Evolutionary conservation across 1,140 invertebrate genomes (phyloP).

Genomic region (Sminthurinus signatus): DNA sequence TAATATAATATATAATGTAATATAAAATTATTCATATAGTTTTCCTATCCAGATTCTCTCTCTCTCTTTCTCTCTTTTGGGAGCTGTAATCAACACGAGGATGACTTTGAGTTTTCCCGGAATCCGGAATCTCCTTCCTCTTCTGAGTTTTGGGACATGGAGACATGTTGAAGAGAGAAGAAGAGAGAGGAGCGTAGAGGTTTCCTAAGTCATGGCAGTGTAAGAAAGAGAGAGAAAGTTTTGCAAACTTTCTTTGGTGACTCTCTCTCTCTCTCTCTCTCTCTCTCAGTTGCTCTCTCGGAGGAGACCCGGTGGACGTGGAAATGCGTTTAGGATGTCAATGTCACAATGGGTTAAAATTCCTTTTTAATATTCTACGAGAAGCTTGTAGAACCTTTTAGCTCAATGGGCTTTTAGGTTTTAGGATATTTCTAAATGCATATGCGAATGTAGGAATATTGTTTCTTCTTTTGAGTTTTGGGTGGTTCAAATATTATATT

Average conservation of each 20-base stretch:
- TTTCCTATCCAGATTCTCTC: not conserved
- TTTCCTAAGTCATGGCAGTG: not conserved
- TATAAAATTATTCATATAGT: too few species aligned
- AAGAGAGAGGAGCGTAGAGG: not conserved
- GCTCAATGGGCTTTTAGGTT: slow-evolving; percentile 10
- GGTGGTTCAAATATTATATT: too few species aligned
- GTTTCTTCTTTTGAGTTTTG: too few species aligned
- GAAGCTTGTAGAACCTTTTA: slow-evolving; percentile 6
- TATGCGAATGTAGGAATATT: too few species aligned
- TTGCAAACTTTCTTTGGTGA: not conserved
- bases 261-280: not conserved
- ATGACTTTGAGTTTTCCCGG: not conserved
- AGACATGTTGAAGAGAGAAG: not conserved
- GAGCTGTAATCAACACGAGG: slow-evolving; percentile 20
- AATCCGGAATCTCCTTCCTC: too few species aligned
- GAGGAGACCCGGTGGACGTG: slow-evolving; percentile 8
- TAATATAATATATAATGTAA: too few species aligned
- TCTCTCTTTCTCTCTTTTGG: slow-evolving; percentile 12
- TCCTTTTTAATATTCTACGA: slow-evolving; percentile 12
- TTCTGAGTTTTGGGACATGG: too few species aligned
- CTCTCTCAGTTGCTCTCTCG: not conserved
- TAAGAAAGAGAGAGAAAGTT: slow-evolving; percentile 1
- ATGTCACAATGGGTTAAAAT: slow-evolving; percentile 18
- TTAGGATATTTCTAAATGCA: slow-evolving; percentile 12
- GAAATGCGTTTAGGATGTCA: slow-evolving; percentile 19